Evolutionary conservation across 2,888 invertebrate genomes (phyloP).

Genomic region (Lottia scabra): DNA sequence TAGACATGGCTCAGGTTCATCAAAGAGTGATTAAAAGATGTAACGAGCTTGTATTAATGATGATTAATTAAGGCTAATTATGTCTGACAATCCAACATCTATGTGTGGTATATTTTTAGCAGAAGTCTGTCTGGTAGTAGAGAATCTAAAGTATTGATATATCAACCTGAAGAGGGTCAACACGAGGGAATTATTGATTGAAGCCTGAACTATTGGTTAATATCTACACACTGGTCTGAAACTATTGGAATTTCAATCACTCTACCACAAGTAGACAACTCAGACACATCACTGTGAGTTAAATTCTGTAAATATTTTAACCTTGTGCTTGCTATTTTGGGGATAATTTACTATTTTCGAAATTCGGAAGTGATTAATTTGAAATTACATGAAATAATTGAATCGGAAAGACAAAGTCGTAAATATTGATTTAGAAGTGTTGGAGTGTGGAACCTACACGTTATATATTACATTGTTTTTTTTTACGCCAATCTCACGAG

Average conservation of each 20-base stretch:
- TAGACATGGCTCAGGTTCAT: not conserved
- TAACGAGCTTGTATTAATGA: not conserved
- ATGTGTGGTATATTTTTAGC: not conserved
- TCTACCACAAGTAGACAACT: not conserved
- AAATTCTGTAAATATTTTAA: no score
- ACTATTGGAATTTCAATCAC: not conserved
- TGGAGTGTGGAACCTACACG: no score
- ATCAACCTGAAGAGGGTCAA: not conserved
- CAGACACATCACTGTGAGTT: no score
- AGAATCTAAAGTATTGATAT: not conserved
- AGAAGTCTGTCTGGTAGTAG: not conserved
- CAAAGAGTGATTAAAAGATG: slow-evolving; percentile 9
- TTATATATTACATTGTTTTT: no score
- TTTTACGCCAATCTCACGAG: no score
- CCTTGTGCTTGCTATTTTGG: no score
- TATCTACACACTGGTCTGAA: not conserved
- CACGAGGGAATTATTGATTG: not conserved
- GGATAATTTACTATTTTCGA: no score
- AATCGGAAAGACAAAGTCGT: no score
- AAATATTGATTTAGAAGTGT: no score
- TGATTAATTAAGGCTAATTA: not conserved
- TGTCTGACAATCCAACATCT: not conserved
- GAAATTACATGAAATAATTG: no score
- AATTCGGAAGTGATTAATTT: no score
- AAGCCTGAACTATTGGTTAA: not conserved